A percentile compares a stretch with the other conserved stretches of the same genome.
phyloP scores from a whole-genome alignment of 2,113 vertebrate genomes.

The Morone chrysops region DNA sequence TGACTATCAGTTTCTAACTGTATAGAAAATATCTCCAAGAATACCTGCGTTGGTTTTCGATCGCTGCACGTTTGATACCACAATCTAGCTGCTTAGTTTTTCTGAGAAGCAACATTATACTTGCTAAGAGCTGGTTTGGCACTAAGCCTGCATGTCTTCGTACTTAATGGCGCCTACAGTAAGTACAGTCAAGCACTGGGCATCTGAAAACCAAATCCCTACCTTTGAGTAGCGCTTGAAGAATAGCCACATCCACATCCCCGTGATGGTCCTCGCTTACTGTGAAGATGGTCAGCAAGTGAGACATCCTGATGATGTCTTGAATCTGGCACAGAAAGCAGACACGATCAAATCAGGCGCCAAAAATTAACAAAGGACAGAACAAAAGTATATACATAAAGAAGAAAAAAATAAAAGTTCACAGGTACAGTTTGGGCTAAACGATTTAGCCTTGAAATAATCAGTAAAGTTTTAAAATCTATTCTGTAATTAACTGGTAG shows the following conservation, averaged over 20 bases:
- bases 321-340: slow-evolving; percentile 87
- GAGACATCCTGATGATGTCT: slow-evolving; percentile 89
- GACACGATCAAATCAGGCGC: background rate
- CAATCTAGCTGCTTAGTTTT: background rate
- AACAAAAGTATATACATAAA: background rate
- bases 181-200: background rate
- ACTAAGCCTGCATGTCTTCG: background rate
- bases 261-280: slow-evolving; percentile 87
- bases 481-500: no score
- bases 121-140: slow-evolving; percentile 19
- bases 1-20: background rate
- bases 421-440: no score
- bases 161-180: background rate
- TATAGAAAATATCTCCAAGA: slow-evolving; percentile 4
- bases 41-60: background rate
- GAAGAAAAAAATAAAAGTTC: no score
- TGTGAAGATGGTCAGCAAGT: slow-evolving; percentile 92
- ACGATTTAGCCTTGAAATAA: no score
- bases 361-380: background rate
- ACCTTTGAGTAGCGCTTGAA: slow-evolving; percentile 97
- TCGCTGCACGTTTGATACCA: slow-evolving; percentile 1
- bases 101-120: slow-evolving; percentile 34
- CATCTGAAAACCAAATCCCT: background rate
- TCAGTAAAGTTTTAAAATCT: no score
- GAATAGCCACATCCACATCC: slow-evolving; percentile 94